These are phyloP conservation scores for Apteryx mantelli DNA, from an alignment of 2,113 vertebrate genomes.

Conservation along the genomic window DNA sequence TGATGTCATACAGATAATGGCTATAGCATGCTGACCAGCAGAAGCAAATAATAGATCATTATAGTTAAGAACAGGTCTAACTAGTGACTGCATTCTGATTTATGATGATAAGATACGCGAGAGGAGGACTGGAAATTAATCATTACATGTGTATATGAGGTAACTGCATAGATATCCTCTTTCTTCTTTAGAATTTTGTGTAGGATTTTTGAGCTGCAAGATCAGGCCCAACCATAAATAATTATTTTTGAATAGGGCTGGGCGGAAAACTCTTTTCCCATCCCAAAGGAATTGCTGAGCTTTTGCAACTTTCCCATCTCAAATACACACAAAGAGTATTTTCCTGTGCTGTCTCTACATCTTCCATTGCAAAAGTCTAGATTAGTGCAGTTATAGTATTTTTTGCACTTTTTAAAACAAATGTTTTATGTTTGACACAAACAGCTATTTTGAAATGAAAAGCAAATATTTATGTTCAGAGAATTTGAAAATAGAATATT, in stretches of 20 bases:
- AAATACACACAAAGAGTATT: neutral
- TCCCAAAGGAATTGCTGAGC: neutral
- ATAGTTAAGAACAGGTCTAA: neutral
- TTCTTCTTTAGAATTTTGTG: neutral
- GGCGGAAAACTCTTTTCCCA: neutral
- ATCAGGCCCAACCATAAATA: neutral
- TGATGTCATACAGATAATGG: neutral
- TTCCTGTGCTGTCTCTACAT: neutral
- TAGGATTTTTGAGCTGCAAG: neutral
- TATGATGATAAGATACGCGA: neutral
- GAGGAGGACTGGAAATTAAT: neutral
- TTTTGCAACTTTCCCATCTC: slow-evolving; percentile 1
- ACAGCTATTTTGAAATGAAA: neutral
- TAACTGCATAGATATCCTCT: neutral
- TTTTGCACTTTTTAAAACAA: neutral
- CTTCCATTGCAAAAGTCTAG: neutral
- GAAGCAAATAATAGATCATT: neutral
- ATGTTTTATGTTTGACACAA: neutral
- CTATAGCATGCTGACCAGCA: neutral
- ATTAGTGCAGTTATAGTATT: neutral
- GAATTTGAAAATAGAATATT: neutral
- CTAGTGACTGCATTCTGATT: neutral
- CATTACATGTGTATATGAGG: neutral
- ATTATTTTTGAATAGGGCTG: neutral
- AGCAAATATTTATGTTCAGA: neutral